phyloP scores from a whole-genome alignment of 2,888 invertebrate genomes.

The Polyploca ridens region DNA sequence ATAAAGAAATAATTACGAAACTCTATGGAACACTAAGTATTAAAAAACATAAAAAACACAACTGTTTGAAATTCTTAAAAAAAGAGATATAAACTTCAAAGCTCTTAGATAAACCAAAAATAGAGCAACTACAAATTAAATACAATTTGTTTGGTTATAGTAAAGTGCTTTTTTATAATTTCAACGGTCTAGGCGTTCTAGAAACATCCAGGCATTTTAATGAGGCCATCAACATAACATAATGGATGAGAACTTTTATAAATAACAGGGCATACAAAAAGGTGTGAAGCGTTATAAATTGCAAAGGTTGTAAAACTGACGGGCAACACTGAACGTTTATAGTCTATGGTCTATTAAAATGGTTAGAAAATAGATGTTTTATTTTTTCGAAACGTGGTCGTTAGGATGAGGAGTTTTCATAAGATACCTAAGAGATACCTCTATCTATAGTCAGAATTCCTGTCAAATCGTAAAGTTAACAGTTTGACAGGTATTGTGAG shows the following conservation, averaged over 20 bases:
- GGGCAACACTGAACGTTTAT: background rate
- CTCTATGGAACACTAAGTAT: too few relatives aligned
- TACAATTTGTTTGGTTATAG: too few relatives aligned
- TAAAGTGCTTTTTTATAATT: background rate
- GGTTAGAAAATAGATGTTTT: background rate
- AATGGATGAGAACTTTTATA: constrained; percentile 6
- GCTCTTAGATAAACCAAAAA: background rate
- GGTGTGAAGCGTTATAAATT: constrained; percentile 8
- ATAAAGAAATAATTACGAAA: too few relatives aligned
- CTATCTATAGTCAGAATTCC: too few relatives aligned
- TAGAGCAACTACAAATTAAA: background rate
- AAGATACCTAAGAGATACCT: too few relatives aligned
- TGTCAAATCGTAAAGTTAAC: too few relatives aligned
- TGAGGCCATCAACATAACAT: constrained; percentile 13
- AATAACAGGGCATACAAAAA: background rate
- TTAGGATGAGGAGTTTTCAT: too few relatives aligned
- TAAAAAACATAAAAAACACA: too few relatives aligned
- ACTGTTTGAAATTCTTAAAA: too few relatives aligned
- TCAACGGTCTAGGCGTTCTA: background rate
- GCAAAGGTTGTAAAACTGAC: background rate
- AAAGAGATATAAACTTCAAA: too few relatives aligned
- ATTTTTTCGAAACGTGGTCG: background rate
- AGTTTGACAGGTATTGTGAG: too few relatives aligned
- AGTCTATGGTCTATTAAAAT: constrained; percentile 4
- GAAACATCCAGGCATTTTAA: constrained; percentile 15